Percentiles rank a stretch among this genome's conserved stretches.
Conservation (phyloP, 2,797 vertebrate genomes). For the Cichlasoma orientale region DNA sequence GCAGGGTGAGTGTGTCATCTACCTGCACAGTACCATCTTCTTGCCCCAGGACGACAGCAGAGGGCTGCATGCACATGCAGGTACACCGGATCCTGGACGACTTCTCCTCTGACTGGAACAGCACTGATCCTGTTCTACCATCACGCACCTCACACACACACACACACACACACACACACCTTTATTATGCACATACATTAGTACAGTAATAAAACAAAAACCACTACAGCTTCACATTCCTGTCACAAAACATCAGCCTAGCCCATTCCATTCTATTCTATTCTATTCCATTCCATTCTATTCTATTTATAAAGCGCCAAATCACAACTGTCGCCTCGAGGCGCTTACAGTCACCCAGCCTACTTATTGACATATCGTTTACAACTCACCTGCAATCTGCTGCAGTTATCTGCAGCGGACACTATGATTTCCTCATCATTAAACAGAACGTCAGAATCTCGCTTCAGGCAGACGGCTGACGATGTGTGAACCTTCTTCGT, state of each 20-base stretch:
- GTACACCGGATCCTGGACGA: constrained; percentile 85
- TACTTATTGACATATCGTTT: neutral
- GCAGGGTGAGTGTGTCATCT: constrained; percentile 17
- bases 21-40: constrained; percentile 87
- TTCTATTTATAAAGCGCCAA: no score
- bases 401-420: constrained; percentile 88
- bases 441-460: constrained; percentile 90
- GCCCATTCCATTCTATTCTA: no score
- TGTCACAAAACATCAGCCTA: neutral
- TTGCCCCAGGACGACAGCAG: constrained; percentile 82
- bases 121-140: constrained; percentile 79
- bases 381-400: constrained; percentile 86
- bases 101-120: constrained; percentile 83
- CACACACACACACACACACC: neutral
- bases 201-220: neutral
- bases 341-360: no score
- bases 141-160: constrained; percentile 82
- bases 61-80: constrained; percentile 80
- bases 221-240: neutral
- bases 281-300: no score
- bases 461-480: constrained; percentile 87
- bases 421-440: constrained; percentile 79
- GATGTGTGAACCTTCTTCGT: constrained; percentile 91
- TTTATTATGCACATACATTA: no score
- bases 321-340: no score